Evolutionary conservation across 1,140 invertebrate genomes (phyloP), one percentile per base, ranked within the genome.

Genomic region (Chymomyza costata): DNA sequence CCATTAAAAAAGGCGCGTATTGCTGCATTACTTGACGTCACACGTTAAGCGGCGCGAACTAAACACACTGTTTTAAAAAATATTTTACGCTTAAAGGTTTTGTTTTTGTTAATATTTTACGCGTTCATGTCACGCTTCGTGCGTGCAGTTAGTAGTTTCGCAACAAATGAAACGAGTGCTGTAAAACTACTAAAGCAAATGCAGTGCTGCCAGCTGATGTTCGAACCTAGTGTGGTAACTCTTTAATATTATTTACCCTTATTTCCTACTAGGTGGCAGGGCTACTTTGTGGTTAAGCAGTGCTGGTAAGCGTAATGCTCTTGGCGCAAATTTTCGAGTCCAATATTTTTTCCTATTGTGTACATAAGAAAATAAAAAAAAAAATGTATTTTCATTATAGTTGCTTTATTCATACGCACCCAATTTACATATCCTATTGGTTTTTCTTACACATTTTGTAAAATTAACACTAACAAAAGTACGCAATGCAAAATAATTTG

Each of bases 1-100:
- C 73, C 63, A 62, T 58, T 47, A 78, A 71, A 57, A 49, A 35
- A 56, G 65, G 25, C 54, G 58, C 54, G 67, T 73, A 80, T 80
- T 65, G 69, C 67, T 51, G 67, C 73, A 78, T 78, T 45, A 71
- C 71, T 76, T 39, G 34, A 3, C 39, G 14, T 48, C 17, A 25
- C 44, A 25, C 21, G 21, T 3, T 25, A 8, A 8, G 21, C 3
- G 21, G 21, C 44, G 28, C 44, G 19, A 30, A 50, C 13, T 31
- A 50, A 17, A 50, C 28, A 18, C 10, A 16, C 14, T 35, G 30
- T 51, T 30, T 18, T 18, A 49, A 35, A 40, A 25, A 38, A 49
- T 43, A 37, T 43, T 21, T 19, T 17, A 41, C 8, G 21, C 8
- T 25, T 5, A 25, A 25, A 25, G 8, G 3, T 3, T 25, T 25